Evolutionary conservation across 2,888 invertebrate species (phyloP).

Genomic region (Hydropsyche betteni): DNA sequence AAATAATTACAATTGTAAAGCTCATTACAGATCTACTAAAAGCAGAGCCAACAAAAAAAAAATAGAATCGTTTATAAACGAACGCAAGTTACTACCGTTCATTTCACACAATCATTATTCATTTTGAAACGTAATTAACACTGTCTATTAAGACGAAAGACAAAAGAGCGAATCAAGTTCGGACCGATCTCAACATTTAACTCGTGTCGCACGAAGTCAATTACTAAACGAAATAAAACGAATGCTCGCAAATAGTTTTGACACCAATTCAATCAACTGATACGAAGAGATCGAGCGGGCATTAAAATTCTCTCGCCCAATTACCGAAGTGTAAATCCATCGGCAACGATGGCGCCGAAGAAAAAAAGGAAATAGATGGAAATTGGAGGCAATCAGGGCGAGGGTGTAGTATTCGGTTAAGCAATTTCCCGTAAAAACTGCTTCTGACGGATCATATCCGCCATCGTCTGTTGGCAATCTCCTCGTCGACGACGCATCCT

Average conservation of each 20-base stretch:
- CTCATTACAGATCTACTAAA: neutral
- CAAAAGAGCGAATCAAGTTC: constrained; percentile 1
- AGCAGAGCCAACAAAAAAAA: constrained; percentile 18
- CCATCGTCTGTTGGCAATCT: constrained; percentile 1
- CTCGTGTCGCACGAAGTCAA: neutral
- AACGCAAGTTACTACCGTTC: constrained; percentile 32
- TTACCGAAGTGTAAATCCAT: neutral
- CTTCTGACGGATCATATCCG: constrained; percentile 23
- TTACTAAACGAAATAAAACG: neutral
- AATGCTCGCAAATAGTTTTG: neutral
- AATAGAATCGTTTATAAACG: constrained; percentile 3
- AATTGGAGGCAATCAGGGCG: constrained; percentile 13
- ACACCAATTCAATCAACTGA: no score
- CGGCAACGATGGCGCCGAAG: neutral
- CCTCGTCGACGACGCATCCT: neutral
- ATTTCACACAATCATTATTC: constrained; percentile 34
- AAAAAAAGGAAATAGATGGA: constrained; percentile 1
- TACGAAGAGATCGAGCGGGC: no score
- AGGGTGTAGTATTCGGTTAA: constrained; percentile 21
- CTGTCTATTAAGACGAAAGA: constrained; percentile 17
- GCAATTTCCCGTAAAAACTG: constrained; percentile 25
- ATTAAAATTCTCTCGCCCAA: no score
- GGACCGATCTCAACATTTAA: constrained; percentile 5
- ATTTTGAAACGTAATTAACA: constrained; percentile 36
- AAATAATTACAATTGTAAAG: constrained; percentile 18